Conservation (phyloP, 2,888 invertebrate species). For the Cacoxenus indagator region DNA sequence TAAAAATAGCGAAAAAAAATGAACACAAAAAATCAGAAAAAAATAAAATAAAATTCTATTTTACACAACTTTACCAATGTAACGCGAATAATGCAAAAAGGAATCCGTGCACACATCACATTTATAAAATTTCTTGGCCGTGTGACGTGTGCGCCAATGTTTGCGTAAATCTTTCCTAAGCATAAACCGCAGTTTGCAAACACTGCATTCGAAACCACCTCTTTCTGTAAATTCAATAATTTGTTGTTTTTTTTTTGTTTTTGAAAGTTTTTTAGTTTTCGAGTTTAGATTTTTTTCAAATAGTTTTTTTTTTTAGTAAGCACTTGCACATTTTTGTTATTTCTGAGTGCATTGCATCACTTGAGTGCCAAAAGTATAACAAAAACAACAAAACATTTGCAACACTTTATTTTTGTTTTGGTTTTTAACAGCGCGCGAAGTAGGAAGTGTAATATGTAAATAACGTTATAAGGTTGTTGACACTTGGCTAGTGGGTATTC, state of each 20-base stretch:
- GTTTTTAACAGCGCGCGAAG: too few relatives aligned
- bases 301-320: slow-evolving; percentile 17
- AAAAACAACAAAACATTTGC: too few relatives aligned
- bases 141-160: slow-evolving; percentile 56
- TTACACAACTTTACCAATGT: slow-evolving; percentile 50
- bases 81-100: slow-evolving; percentile 56
- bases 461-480: too few relatives aligned
- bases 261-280: slow-evolving; percentile 15
- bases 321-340: not conserved
- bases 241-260: not conserved
- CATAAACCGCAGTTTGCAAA: slow-evolving; percentile 50
- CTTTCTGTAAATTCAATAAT: slow-evolving; percentile 49
- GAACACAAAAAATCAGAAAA: not conserved
- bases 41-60: not conserved
- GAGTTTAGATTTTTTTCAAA: not conserved
- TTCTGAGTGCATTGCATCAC: too few relatives aligned
- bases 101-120: slow-evolving; percentile 53
- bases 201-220: slow-evolving; percentile 54
- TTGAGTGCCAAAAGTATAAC: too few relatives aligned
- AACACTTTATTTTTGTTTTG: too few relatives aligned
- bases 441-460: too few relatives aligned
- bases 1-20: slow-evolving; percentile 1
- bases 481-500: too few relatives aligned
- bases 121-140: slow-evolving; percentile 59
- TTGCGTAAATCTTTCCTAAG: slow-evolving; percentile 57